Evolutionary conservation across 2,888 invertebrate genomes (phyloP).

Genomic region (Plusia festucae): DNA sequence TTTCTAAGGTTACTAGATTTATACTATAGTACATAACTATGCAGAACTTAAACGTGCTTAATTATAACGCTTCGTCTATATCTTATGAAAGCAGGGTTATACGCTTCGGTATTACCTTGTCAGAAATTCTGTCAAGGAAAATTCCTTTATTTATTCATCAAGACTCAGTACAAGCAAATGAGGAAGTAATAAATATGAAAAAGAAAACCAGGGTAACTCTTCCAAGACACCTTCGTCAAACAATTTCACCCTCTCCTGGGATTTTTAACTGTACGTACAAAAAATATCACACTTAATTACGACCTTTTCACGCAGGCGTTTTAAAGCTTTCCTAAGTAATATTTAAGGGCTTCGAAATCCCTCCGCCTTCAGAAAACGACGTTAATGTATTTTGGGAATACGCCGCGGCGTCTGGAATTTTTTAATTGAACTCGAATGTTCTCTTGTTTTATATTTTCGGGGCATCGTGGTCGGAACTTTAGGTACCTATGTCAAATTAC

Average conservation of each 20-base stretch:
- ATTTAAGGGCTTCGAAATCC: slow-evolving; percentile 59
- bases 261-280: slow-evolving; percentile 56
- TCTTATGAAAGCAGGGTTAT: slow-evolving; percentile 44
- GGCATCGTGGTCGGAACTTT: slow-evolving; percentile 8
- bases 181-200: slow-evolving; percentile 35
- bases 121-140: slow-evolving; percentile 44
- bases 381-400: slow-evolving; percentile 59
- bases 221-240: slow-evolving; percentile 41
- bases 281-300: slow-evolving; percentile 61
- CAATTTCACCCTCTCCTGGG: slow-evolving; percentile 50
- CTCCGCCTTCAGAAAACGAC: slow-evolving; percentile 46
- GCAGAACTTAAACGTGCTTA: slow-evolving; percentile 17
- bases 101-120: slow-evolving; percentile 46
- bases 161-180: slow-evolving; percentile 35
- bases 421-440: slow-evolving; percentile 49
- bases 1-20: too few relatives aligned
- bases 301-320: slow-evolving; percentile 54
- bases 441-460: slow-evolving; percentile 29
- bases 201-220: slow-evolving; percentile 38
- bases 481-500: background rate
- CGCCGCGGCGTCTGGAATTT: slow-evolving; percentile 37
- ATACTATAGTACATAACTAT: slow-evolving; percentile 5
- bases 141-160: slow-evolving; percentile 49
- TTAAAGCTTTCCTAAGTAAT: slow-evolving; percentile 60
- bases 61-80: slow-evolving; percentile 45